A percentile compares a stretch with the other conserved stretches of the same genome.
phyloP scores from a whole-genome alignment of 1,140 invertebrate genomes.

The Aphaenogaster ashmeadi region DNA sequence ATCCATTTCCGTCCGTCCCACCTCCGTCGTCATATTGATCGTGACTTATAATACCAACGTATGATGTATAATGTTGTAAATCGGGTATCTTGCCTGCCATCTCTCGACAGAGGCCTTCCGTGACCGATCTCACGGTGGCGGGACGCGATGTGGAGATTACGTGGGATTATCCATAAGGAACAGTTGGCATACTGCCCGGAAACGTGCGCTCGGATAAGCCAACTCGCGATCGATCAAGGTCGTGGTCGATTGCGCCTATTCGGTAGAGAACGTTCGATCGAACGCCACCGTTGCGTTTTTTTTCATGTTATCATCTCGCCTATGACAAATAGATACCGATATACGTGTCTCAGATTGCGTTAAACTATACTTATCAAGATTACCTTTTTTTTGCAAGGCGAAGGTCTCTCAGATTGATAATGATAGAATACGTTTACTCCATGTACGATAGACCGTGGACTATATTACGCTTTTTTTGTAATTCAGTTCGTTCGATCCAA shows the following conservation, averaged over 20 bases:
- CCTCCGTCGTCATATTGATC: conserved; percentile 51
- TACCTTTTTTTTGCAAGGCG: not conserved
- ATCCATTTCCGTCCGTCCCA: conserved; percentile 30
- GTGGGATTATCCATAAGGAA: conserved; percentile 51
- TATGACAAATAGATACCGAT: not conserved
- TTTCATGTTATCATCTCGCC: not conserved
- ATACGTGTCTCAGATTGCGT: not conserved
- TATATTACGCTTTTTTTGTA: not conserved
- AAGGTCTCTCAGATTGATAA: not conserved
- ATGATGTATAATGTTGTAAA: conserved; percentile 49
- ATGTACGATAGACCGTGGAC: not conserved
- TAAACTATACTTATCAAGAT: not conserved
- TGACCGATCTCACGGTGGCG: conserved; percentile 25
- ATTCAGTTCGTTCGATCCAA: not conserved
- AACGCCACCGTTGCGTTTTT: no score
- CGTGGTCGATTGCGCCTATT: conserved; percentile 29
- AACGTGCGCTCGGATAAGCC: conserved; percentile 25
- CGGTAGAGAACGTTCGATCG: not conserved
- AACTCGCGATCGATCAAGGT: conserved; percentile 45
- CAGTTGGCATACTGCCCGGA: conserved; percentile 22
- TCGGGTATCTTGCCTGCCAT: conserved; percentile 23
- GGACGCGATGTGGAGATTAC: conserved; percentile 23
- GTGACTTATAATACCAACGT: conserved; percentile 52
- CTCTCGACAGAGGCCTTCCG: conserved; percentile 37
- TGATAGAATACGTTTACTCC: not conserved